Evolutionary conservation across 2,888 invertebrate genomes (phyloP).

Genomic region (Eueremaeus valkanovi): DNA sequence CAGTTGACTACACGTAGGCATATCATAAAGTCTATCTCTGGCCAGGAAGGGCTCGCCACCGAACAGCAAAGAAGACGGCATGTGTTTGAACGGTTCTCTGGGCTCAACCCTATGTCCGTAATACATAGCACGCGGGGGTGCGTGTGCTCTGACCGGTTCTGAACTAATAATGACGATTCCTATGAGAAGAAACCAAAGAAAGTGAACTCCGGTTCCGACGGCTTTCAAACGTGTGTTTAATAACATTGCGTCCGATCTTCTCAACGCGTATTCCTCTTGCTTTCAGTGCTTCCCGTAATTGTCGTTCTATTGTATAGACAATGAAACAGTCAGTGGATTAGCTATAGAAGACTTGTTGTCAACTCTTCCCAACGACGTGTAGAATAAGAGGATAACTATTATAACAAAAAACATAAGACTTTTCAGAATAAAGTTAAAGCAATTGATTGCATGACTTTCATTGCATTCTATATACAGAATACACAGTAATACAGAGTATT

Average conservation of each 20-base stretch:
- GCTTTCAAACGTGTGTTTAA: neutral
- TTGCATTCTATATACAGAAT: too few species aligned
- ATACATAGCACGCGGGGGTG: conserved; percentile 3
- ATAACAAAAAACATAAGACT: too few species aligned
- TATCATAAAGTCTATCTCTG: conserved; percentile 20
- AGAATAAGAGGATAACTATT: too few species aligned
- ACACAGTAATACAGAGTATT: too few species aligned
- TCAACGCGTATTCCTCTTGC: neutral
- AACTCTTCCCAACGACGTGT: too few species aligned
- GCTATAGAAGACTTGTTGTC: too few species aligned
- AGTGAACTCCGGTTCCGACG: neutral
- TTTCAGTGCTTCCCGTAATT: neutral
- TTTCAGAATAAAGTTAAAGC: too few species aligned
- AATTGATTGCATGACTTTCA: too few species aligned
- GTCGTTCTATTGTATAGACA: neutral
- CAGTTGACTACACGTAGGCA: conserved; percentile 6
- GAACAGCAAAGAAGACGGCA: neutral
- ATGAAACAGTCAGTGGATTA: neutral
- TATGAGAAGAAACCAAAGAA: conserved; percentile 4
- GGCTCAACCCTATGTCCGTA: conserved; percentile 16
- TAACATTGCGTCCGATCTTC: neutral
- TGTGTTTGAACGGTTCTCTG: conserved; percentile 14
- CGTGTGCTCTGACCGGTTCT: neutral
- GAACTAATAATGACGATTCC: neutral
- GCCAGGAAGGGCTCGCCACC: neutral